Percentiles rank a stretch among this genome's conserved stretches.
Conservation (phyloP, 2,113 vertebrate genomes). For the Ceyx melanurus region DNA sequence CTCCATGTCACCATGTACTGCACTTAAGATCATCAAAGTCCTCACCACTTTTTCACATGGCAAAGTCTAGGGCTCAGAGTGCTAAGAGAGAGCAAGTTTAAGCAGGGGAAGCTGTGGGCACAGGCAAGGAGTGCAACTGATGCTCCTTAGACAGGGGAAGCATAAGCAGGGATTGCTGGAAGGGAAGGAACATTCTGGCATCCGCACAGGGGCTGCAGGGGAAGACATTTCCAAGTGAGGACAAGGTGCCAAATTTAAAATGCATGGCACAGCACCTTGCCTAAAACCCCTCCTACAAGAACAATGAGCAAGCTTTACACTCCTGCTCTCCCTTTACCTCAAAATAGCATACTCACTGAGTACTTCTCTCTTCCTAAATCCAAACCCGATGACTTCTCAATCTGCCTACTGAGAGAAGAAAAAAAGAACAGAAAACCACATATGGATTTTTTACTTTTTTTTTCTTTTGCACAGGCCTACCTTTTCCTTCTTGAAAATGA, state of each 20-base stretch:
- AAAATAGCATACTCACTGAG: neutral
- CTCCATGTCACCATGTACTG: neutral
- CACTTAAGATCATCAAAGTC: neutral
- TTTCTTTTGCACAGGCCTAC: neutral
- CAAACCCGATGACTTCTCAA: slow-evolving; percentile 13
- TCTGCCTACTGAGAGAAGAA: neutral
- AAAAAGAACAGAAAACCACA: slow-evolving; percentile 26
- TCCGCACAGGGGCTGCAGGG: neutral
- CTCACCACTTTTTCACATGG: neutral
- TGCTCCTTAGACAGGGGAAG: neutral
- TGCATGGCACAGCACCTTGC: neutral
- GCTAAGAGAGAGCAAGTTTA: neutral
- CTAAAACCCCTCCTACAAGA: neutral
- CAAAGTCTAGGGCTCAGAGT: neutral
- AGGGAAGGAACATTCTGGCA: neutral
- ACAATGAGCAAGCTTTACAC: neutral
- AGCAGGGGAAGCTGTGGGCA: neutral
- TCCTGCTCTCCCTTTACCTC: neutral
- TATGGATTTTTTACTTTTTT: neutral
- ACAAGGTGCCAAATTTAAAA: neutral
- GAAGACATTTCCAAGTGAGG: neutral
- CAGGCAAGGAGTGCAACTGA: neutral
- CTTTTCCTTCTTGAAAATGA: neutral
- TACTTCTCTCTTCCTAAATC: slow-evolving; percentile 25
- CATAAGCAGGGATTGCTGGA: neutral